Evolutionary conservation across 2,797 vertebrate species (phyloP).

Genomic region (Microhierax caerulescens): DNA sequence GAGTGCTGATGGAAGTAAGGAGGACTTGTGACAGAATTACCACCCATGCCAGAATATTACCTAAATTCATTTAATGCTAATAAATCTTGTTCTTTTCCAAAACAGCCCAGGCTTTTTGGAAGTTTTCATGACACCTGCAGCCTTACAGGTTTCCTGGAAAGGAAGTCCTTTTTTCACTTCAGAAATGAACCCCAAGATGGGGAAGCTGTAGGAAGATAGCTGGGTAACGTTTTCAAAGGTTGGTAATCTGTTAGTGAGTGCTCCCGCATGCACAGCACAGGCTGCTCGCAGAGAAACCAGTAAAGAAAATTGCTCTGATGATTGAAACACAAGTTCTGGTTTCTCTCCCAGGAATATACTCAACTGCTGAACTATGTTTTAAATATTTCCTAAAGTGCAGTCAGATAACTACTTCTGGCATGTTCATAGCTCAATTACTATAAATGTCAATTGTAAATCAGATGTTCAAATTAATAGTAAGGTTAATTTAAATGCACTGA

Average conservation of each 20-base stretch:
- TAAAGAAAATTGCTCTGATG: slow-evolving; percentile 28
- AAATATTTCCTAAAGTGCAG: not conserved
- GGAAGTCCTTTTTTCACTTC: not conserved
- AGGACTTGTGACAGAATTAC: not conserved
- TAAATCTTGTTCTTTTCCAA: not conserved
- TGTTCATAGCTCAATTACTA: not conserved
- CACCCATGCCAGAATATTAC: slow-evolving; percentile 14
- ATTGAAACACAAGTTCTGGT: slow-evolving; percentile 21
- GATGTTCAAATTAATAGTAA: slow-evolving; percentile 17
- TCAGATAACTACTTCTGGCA: not conserved
- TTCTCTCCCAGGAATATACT: not conserved
- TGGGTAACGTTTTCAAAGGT: not conserved
- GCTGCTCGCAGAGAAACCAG: not conserved
- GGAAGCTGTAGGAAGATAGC: not conserved
- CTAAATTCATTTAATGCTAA: not conserved
- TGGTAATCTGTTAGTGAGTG: not conserved
- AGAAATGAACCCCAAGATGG: not conserved
- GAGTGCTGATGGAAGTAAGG: not conserved
- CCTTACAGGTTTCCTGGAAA: not conserved
- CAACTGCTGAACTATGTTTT: not conserved
- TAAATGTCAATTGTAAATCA: slow-evolving; percentile 44
- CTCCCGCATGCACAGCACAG: not conserved
- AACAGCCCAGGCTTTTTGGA: not conserved
- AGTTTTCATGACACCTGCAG: slow-evolving; percentile 4
- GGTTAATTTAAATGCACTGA: slow-evolving; percentile 18